A percentile compares a stretch with the other conserved stretches of the same genome.
Conservation (phyloP, 2,888 invertebrate species). For the Drosophila acutilabella region DNA sequence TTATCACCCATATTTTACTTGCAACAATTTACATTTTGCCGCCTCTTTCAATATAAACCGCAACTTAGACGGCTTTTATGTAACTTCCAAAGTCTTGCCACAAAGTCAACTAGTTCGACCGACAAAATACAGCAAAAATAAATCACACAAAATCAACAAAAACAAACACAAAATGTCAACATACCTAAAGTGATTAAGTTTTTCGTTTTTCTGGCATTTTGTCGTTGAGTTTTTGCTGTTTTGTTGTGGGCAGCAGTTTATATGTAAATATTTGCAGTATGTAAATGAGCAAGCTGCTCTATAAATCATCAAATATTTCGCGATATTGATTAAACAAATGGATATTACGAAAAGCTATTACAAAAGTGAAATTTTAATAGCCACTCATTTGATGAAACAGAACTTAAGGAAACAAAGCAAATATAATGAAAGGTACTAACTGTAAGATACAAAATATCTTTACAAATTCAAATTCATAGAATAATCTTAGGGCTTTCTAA, state of each 20-base stretch:
- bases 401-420: conserved; percentile 1
- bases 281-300: conserved; percentile 40
- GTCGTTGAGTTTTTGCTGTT: conserved; percentile 6
- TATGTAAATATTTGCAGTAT: conserved; percentile 53
- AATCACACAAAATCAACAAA: background rate
- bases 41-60: conserved; percentile 17
- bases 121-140: conserved; percentile 5
- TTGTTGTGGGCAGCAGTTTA: conserved; percentile 37
- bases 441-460: background rate
- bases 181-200: conserved; percentile 20
- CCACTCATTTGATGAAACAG: conserved; percentile 11
- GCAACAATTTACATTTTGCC: conserved; percentile 51
- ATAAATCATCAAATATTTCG: conserved; percentile 42
- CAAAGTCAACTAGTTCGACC: conserved; percentile 32
- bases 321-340: conserved; percentile 17
- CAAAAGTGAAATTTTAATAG: conserved; percentile 46
- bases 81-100: conserved; percentile 28
- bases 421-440: background rate
- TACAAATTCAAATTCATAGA: background rate
- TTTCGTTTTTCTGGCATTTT: background rate
- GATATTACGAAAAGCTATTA: conserved; percentile 30
- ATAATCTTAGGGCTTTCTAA: no score
- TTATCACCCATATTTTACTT: conserved; percentile 47
- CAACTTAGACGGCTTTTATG: conserved; percentile 36
- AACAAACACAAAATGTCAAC: conserved; percentile 40